Conservation (phyloP, 2,113 vertebrate genomes). For the Pterophyllum scalare region DNA sequence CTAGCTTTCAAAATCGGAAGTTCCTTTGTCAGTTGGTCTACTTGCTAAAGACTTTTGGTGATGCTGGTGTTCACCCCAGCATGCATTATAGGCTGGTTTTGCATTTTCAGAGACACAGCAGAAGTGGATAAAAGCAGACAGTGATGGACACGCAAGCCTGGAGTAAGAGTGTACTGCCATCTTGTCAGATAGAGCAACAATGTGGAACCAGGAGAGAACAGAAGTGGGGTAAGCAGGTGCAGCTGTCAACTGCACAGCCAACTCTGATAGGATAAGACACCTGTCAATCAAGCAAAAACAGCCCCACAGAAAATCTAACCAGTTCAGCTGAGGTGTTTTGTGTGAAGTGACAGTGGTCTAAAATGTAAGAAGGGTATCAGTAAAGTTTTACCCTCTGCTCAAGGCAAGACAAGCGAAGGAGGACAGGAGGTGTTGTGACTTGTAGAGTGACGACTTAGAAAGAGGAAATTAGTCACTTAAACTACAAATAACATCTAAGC, state of each 20-base stretch:
- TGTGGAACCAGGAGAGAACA: background rate
- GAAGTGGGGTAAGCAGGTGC: background rate
- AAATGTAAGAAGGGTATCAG: background rate
- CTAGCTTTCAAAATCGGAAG: background rate
- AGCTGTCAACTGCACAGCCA: background rate
- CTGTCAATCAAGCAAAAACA: background rate
- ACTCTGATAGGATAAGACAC: background rate
- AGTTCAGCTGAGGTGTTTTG: constrained; percentile 3
- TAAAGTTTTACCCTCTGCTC: background rate
- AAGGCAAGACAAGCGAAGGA: background rate
- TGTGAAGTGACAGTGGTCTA: background rate
- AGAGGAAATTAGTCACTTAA: constrained; percentile 27
- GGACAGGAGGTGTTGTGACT: background rate
- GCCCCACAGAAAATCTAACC: background rate
- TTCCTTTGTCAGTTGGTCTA: background rate
- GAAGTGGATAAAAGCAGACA: constrained; percentile 1
- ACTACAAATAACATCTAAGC: constrained; percentile 2
- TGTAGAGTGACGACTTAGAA: constrained; percentile 17
- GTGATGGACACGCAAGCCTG: constrained; percentile 3
- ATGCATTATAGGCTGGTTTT: background rate
- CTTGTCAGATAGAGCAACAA: background rate
- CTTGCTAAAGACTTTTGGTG: background rate
- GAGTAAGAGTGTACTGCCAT: background rate
- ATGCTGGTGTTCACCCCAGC: background rate
- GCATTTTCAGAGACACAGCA: background rate